Base-by-base conservation (phyloP, 2,888 invertebrate species). In the Apamea crenata region DNA sequence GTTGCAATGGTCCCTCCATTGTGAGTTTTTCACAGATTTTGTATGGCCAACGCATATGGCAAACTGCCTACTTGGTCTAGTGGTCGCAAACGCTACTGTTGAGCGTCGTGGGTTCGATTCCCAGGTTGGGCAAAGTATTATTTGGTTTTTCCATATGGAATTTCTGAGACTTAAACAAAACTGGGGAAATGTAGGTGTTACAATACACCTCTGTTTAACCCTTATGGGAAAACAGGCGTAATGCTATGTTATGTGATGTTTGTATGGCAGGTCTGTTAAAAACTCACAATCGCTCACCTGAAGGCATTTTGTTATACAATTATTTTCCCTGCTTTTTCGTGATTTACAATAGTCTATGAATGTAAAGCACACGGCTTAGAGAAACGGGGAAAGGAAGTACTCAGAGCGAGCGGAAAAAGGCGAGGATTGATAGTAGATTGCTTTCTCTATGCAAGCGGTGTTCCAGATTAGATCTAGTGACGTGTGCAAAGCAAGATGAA, bases 361-460 rank as follows among this genome's bases (percentile, higher is more conserved):
- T 66, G 56, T 29, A 56, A 77, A 80, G 44, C 50, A 56, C 29
- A 7, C n/a, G 10, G 47, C 40, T 29, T 63, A n/a, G 4, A 29
- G 36, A 53, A 78, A 47, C 36, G 14, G 32, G 4, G 21, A 56
- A 59, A 65, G 84, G 47, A 84, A 84, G 68, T 47, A 79, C n/a
- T 56, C 63, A 69, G 47, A 69, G 63, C 56, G 68, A 79, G 53
- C 79, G 79, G 78, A 65, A 81, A 84, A 84, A 65, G 80, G 81
- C 84, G n/a, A 32, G 65, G 56, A 79, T 84, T 78, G 81, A 84
- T 84, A 84, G 50, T 56, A 84, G 81, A 81, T 84, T 84, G 84
- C 84, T 79, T 81, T 69, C 10, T 63, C 65, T 79, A 65, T 78
- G 63, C 56, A 84, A 79, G 84, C 56, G 56, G 69, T 65, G 40